Base-by-base conservation (phyloP, 1,140 invertebrate species). In the Zaprionus vittiger region DNA sequence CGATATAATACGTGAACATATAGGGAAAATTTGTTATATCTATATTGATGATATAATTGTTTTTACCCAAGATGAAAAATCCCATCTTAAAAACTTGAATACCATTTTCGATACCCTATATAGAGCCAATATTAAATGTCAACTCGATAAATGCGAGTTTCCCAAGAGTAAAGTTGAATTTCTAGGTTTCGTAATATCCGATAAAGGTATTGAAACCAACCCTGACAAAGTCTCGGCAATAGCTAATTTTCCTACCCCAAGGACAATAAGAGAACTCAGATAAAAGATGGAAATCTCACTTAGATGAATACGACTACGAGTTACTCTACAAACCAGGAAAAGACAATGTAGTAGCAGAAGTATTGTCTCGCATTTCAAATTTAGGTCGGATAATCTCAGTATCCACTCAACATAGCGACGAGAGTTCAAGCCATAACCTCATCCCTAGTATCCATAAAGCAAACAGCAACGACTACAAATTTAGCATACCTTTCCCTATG, bases 321-420 rank as follows among this genome's bases (percentile, higher is more conserved):
- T 80, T 94, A 24, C n/a, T 70, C n/a, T 91, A 89, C 24, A 91
- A 89, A 56, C 82, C 81, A 15, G 90, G 89, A 14, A 84, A 63
- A 77, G 9, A 55, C 20, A 92, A 91, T 71, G 47, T 77, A 24
- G 74, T 81, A 17, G 82, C 74, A 11, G 79, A 81, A 54, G 73
- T 63, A 5, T 52, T 85, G 6, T 80, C 68, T n/a, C 57, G 71
- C 54, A 59, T 52, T 15, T 69, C 47, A 24, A 24, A 22, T 24
- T 47, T 6, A 22, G 20, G 17, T 17, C 44, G 62, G 44, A 71
- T 71, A 11, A 78, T 72, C 31, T 14, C 57, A 28, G 65, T 61
- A 26, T 5, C 26, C 28, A 62, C 65, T 17, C 61, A 61, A 55
- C 70, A 73, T 57, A 77, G 74, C 44, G 66, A 59, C 15, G 65